Conservation (phyloP, 1,140 invertebrate genomes). For the Drosophila pallidifrons region DNA sequence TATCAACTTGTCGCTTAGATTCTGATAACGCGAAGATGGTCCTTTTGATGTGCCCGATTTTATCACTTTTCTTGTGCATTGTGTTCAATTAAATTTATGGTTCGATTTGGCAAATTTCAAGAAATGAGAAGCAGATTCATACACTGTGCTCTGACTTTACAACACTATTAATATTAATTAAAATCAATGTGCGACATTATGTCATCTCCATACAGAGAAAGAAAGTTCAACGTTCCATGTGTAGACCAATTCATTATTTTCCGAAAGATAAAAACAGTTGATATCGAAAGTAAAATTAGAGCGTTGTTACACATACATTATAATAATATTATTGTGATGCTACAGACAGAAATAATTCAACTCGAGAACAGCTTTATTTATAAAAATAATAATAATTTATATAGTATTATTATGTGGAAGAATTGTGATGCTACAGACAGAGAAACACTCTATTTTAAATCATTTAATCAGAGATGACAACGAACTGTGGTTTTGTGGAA, state of each 20-base stretch:
- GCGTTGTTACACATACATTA: no score
- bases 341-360: no score
- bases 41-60: conserved; percentile 30
- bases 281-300: not conserved
- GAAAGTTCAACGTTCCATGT: conserved; percentile 1
- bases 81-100: conserved; percentile 19
- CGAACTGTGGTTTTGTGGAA: conserved; percentile 5
- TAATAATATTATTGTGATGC: no score
- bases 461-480: not conserved
- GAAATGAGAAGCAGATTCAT: not conserved
- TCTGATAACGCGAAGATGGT: not conserved
- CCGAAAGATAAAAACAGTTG: not conserved
- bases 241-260: not conserved
- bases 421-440: not conserved
- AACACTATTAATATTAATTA: conserved; percentile 22
- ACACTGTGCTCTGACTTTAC: conserved; percentile 1
- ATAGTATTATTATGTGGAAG: not conserved
- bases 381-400: no score
- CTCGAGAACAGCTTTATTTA: no score
- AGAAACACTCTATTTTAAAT: not conserved
- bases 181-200: conserved; percentile 16
- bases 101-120: not conserved
- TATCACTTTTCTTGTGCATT: not conserved
- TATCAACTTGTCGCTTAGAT: conserved; percentile 15
- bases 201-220: not conserved